Evolutionary conservation across 1,140 invertebrate genomes (phyloP).

Genomic region (Drosophila saltans): DNA sequence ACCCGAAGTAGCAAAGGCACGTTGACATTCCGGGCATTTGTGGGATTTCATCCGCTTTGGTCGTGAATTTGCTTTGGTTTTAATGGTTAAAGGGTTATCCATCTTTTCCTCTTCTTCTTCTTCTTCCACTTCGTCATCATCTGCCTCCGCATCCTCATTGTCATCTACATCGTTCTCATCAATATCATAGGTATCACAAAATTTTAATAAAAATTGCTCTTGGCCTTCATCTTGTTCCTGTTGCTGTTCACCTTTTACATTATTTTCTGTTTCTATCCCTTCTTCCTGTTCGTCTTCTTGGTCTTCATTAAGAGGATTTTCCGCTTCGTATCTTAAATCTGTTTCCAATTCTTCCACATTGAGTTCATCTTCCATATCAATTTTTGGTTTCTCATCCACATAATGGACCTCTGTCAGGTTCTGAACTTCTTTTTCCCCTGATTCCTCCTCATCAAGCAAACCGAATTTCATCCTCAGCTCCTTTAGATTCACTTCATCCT

Average conservation of each 20-base stretch:
- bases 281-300: neutral
- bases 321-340: constrained; percentile 40
- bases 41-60: constrained; percentile 24
- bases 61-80: neutral
- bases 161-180: constrained; percentile 3
- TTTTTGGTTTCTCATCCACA: constrained; percentile 63
- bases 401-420: constrained; percentile 62
- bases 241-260: neutral
- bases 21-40: constrained; percentile 53
- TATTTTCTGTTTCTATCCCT: neutral
- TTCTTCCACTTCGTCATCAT: neutral
- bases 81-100: neutral
- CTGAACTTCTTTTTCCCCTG: constrained; percentile 17
- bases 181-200: neutral
- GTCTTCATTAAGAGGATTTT: constrained; percentile 60
- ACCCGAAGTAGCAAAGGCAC: constrained; percentile 32
- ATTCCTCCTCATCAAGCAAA: constrained; percentile 40
- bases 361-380: constrained; percentile 29
- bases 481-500: constrained; percentile 39
- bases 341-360: constrained; percentile 22
- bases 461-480: constrained; percentile 53
- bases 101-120: neutral
- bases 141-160: neutral
- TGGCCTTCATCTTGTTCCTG: neutral
- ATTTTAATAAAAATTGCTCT: constrained; percentile 3